Evolutionary conservation across 2,888 invertebrate species (phyloP), one percentile per base, ranked within the genome.

Genomic region (Tridacna crocea): DNA sequence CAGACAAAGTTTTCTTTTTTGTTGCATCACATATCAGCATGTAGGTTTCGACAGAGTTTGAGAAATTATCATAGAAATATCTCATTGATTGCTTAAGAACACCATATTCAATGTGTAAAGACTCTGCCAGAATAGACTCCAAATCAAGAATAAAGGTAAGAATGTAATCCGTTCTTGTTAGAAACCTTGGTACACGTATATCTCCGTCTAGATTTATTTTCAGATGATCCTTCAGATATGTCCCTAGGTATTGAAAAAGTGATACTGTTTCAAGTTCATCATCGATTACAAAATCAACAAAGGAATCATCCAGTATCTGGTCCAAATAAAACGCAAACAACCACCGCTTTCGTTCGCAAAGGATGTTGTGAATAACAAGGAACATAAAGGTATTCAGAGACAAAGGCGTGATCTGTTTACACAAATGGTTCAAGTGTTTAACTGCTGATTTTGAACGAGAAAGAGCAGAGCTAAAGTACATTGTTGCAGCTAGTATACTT

Each of bases 271-370:
- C n/a, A 17, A 8, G 15, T 46, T 17, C 13, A 22, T 24, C 6
- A 47, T 46, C 65, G 26, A 26, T 68, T 12, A 73, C 46, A 4
- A 1, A 24, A 19, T 36, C n/a, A 8, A 36, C 22, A 27, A 60
- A 60, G 11, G 58, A 60, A 15, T 8, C 60, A 60, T 60, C 61
- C n/a, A 73, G n/a, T 73, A 0, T n/a, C 46, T 73, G 73, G 17
- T 73, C 73, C n/a, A 73, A 36, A 19, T 27, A 73, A 10, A 73
- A 46, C 11, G 73, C 73, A 60, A 58, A 73, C 46, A 73, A 60
- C 73, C 73, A 73, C 8, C 60, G 27, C 13, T 22, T 36, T 17
- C 36, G 17, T 58, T 73, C 46, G 19, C 13, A n/a, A 12, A 60
- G 27, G 10, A 55, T 27, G 19, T n/a, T 73, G 22, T 58, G n/a